Evolutionary conservation across 1,140 invertebrate species (phyloP), one percentile per base, ranked within the genome.

Genomic region (Xylocopa sonorina): DNA sequence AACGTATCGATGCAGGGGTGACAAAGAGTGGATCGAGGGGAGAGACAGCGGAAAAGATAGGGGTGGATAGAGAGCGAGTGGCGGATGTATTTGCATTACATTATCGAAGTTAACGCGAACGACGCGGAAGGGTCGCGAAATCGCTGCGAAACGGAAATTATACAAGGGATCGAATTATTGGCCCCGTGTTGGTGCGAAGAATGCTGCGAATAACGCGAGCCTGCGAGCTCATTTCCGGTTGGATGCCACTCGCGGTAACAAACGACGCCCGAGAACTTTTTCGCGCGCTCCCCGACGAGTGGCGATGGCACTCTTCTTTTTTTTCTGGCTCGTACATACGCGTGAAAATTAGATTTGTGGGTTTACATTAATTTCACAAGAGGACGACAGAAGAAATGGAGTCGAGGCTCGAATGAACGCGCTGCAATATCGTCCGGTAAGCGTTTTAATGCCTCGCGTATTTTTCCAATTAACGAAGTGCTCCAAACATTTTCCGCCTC

Each of bases 161-260:
- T 87, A 86, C 82, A 78, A 79, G 48, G 76, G 88, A 86, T 90
- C 84, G 84, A 85, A 89, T 88, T 88, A 87, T 80, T 81, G 82
- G 63, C 83, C n/a, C 58, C 51, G n/a, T 60, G 63, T 38, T 43
- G 72, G 72, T 62, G 63, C 79, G 85, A 89, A 88, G 84, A 89
- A 90, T 89, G 84, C 80, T 69, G 64, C 84, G 86, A 80, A 88
- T 88, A 88, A 90, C 83, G 80, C 82, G 83, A 85, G 85, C 78
- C 63, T 80, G 74, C 84, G 83, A 85, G 85, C 87, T 90, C 89
- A 89, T 90, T 90, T 90, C 89, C 88, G 87, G 32, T 27, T 57
- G 63, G 2, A 38, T 51, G 58, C 48, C 57, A 79, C 62, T 21
- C 41, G 38, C 29, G 46, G 67, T 64, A 72, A 73, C 76, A 68